Percentiles rank a stretch among this genome's conserved stretches.
phyloP scores from a whole-genome alignment of 2,113 vertebrate species.

The Melierax canorus region DNA sequence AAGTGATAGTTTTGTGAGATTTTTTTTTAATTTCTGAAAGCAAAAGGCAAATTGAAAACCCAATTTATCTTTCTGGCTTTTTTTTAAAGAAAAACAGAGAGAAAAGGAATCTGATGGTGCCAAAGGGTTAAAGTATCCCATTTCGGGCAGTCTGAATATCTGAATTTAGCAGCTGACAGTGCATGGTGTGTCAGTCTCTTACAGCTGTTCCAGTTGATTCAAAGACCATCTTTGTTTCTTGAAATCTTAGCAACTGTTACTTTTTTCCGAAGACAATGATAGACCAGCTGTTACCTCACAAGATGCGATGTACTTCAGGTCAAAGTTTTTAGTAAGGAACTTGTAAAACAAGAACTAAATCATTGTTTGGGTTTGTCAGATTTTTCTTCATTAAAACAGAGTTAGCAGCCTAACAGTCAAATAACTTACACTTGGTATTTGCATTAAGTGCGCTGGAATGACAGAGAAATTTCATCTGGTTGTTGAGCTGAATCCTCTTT shows the following conservation, averaged over 20 bases:
- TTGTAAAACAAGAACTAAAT: constrained; percentile 52
- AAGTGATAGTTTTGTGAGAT: neutral
- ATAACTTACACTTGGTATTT: neutral
- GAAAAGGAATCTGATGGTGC: neutral
- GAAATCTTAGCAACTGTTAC: constrained; percentile 71
- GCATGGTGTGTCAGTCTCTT: constrained; percentile 46
- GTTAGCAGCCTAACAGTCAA: constrained; percentile 4
- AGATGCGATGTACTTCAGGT: constrained; percentile 28
- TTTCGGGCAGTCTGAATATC: constrained; percentile 11
- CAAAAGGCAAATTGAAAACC: neutral
- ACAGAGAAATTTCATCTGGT: constrained; percentile 25
- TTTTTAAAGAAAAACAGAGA: neutral
- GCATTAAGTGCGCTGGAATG: neutral
- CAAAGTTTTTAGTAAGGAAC: constrained; percentile 9
- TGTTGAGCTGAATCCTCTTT: neutral
- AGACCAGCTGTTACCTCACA: constrained; percentile 72
- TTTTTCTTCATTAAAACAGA: neutral
- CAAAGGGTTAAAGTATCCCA: constrained; percentile 50
- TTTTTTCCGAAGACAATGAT: constrained; percentile 57
- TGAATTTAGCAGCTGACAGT: constrained; percentile 70
- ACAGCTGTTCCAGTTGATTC: constrained; percentile 73
- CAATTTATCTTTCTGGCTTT: neutral
- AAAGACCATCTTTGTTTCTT: constrained; percentile 78
- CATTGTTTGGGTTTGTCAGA: neutral
- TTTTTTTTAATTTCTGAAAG: neutral